A percentile compares a stretch with the other conserved stretches of the same genome.
Conservation (phyloP, 2,113 vertebrate genomes). For the Brachyhypopomus occidentalis region DNA sequence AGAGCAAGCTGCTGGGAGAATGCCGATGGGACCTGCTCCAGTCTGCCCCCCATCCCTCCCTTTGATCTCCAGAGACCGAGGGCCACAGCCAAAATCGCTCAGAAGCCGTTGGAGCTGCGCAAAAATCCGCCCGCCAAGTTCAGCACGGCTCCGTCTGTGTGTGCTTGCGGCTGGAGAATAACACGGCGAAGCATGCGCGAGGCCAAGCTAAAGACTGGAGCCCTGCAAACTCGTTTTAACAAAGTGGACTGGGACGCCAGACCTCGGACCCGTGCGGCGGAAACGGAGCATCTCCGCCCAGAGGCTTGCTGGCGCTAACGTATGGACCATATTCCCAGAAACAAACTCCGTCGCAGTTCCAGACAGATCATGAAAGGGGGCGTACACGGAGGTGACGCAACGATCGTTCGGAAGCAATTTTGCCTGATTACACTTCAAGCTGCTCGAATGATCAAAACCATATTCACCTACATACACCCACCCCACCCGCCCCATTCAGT, state of each 20-base stretch:
- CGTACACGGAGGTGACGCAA: conserved; percentile 42
- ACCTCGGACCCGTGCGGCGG: not conserved
- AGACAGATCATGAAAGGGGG: conserved; percentile 47
- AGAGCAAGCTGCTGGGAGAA: not conserved
- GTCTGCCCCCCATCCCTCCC: conserved; percentile 2
- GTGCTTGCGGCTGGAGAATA: conserved; percentile 44
- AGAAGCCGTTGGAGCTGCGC: conserved; percentile 14
- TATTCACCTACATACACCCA: conserved; percentile 48
- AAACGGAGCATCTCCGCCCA: not conserved
- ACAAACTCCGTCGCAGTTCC: conserved; percentile 33
- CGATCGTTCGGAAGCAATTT: conserved; percentile 73
- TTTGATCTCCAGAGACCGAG: conserved; percentile 48
- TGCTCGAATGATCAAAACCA: conserved; percentile 63
- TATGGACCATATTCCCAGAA: conserved; percentile 36
- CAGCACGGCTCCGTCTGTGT: conserved; percentile 31
- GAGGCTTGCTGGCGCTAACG: conserved; percentile 9
- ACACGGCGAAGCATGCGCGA: not conserved
- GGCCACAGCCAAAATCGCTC: conserved; percentile 35
- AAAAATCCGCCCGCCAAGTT: conserved; percentile 49
- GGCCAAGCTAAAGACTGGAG: conserved; percentile 58
- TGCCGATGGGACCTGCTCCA: not conserved
- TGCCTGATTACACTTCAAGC: conserved; percentile 64
- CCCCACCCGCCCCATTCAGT: conserved; percentile 35
- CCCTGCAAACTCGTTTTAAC: conserved; percentile 43
- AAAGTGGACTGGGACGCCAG: conserved; percentile 6